Evolutionary conservation across 2,797 vertebrate genomes (phyloP), one percentile per base, ranked within the genome.

Genomic region (Rhinichthys osculus): DNA sequence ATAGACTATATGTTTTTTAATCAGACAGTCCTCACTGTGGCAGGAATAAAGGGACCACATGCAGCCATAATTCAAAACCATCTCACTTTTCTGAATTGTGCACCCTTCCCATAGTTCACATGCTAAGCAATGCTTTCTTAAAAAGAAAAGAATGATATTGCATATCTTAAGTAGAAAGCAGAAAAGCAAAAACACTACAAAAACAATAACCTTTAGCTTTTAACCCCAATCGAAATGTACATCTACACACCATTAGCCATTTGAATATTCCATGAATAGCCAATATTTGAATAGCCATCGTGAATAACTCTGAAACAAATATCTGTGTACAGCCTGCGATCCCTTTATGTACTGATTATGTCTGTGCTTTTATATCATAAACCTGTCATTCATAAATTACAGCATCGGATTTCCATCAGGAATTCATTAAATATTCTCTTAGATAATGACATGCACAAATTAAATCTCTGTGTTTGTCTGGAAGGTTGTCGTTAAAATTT

Each of bases 1-100:
- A 93, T 91, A 90, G 89, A 92, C 89, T 91, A 84, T 84, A 87
- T 85, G 62, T 74, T 87, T 78, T 94, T 94, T 95, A 95, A 95
- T 95, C 94, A 94, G 90, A 83, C 42, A 50, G 66, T 73, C 59
- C 50, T 33, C 52, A 33, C 35, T 74, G 40, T 42, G 78, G 47
- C 44, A 64, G 85, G 74, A 84, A 84, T 85, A 76, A 88, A 82
- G 42, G 47, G 35, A 87, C 78, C 71, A 62, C 79, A 83, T 66
- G 14, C 67, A 82, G 82, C 71, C 67, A 78, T 87, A 87, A 87
- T 86, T 90, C 85, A 92, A 90, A 92, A 87, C 86, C 77, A 70
- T 50, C 50, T 83, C 81, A 85, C 69, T 30, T 71, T 78, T 74
- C 30, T 66, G 50, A 70, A 70, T 50, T 62, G 67, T 19, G 62